phyloP scores from a whole-genome alignment of 1,140 invertebrate species.

The Notospermus geniculatus region DNA sequence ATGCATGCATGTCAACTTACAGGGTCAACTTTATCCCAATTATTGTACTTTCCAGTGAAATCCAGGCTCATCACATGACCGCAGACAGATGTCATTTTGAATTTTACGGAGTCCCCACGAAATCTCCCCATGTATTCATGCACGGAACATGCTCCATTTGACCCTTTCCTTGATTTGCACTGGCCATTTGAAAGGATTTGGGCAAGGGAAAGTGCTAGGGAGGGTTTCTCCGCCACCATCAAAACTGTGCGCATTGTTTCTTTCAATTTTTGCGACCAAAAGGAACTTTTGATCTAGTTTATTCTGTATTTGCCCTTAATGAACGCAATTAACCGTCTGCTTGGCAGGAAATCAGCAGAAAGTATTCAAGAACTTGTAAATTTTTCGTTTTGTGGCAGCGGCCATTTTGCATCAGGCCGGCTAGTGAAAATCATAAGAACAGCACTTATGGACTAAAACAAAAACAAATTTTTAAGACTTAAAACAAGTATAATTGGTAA shows the following conservation, averaged over 20 bases:
- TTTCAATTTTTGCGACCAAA: neutral
- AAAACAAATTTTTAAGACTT: too few species aligned
- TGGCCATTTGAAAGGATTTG: slow-evolving; percentile 90
- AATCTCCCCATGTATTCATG: slow-evolving; percentile 88
- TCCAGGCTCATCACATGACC: slow-evolving; percentile 97
- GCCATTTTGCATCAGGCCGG: too few species aligned
- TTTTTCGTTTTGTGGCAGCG: too few species aligned
- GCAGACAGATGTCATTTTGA: slow-evolving; percentile 98
- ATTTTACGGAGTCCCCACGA: slow-evolving; percentile 62
- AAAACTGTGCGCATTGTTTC: slow-evolving; percentile 76
- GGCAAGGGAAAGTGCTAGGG: slow-evolving; percentile 90
- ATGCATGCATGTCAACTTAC: slow-evolving; percentile 59
- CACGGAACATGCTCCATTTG: slow-evolving; percentile 86
- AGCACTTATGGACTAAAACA: too few species aligned
- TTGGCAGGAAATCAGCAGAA: too few species aligned
- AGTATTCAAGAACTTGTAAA: too few species aligned
- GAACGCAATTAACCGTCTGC: too few species aligned
- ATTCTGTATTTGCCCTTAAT: too few species aligned
- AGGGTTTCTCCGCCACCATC: slow-evolving; percentile 99
- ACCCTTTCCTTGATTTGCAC: slow-evolving; percentile 80
- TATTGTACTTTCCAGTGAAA: slow-evolving; percentile 94
- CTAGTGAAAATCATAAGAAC: too few species aligned
- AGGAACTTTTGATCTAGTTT: too few species aligned
- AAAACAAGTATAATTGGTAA: too few species aligned
- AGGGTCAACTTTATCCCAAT: slow-evolving; percentile 97